Conservation (phyloP, 37 sponge, comb jelly and placozoan species). For the Theonella swinhoei region DNA sequence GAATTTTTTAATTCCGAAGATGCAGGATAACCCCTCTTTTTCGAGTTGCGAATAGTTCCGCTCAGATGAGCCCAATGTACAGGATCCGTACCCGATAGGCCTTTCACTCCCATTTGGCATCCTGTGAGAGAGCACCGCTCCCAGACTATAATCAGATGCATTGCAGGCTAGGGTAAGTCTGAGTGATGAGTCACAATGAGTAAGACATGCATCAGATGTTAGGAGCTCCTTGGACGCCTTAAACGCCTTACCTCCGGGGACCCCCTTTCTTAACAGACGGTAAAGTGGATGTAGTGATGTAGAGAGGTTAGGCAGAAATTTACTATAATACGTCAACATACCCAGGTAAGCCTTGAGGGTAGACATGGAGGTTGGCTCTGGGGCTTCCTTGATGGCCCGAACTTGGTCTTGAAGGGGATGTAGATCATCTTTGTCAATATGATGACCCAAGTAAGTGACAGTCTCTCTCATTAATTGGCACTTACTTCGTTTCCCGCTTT, state of each 20-base stretch:
- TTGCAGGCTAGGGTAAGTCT: slow-evolving; percentile 13
- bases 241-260: slow-evolving; percentile 18
- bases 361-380: too few species aligned
- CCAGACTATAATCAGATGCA: slow-evolving; percentile 34
- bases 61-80: slow-evolving; percentile 9
- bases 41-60: slow-evolving; percentile 31
- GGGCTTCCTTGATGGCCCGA: too few species aligned
- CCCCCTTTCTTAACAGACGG: too few species aligned
- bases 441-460: too few species aligned
- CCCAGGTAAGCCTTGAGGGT: too few species aligned
- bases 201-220: slow-evolving; percentile 7
- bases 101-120: slow-evolving; percentile 12
- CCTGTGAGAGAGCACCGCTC: slow-evolving; percentile 36
- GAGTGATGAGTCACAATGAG: slow-evolving; percentile 21
- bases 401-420: too few species aligned
- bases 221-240: slow-evolving; percentile 16
- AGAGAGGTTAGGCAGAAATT: too few species aligned
- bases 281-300: too few species aligned
- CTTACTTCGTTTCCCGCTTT: too few species aligned
- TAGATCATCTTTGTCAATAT: too few species aligned
- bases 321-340: too few species aligned
- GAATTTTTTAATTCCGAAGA: slow-evolving; percentile 34
- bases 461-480: too few species aligned
- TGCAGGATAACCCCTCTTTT: slow-evolving; percentile 34
- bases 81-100: slow-evolving; percentile 11